These are phyloP conservation scores for Anoplopoma fimbria DNA, from an alignment of 2,113 vertebrate species.

Conservation along the genomic window DNA sequence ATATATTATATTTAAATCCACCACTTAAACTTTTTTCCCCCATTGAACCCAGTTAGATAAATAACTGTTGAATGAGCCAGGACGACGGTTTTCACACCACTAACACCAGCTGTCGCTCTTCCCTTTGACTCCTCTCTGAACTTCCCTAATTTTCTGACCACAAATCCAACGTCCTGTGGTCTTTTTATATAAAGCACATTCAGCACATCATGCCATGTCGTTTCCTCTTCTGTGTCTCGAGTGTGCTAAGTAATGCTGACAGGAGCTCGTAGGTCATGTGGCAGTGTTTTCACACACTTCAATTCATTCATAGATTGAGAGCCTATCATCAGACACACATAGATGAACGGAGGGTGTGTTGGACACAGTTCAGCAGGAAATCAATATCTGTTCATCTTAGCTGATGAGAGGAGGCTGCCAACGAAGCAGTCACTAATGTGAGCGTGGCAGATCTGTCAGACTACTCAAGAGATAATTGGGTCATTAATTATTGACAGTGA, in stretches of 20 bases:
- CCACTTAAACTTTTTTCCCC: not conserved
- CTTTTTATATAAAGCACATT: not conserved
- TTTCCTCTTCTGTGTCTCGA: not conserved
- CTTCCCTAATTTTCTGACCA: not conserved
- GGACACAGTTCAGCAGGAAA: constrained; percentile 62
- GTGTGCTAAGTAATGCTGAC: not conserved
- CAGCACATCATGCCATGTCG: not conserved
- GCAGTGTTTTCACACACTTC: not conserved
- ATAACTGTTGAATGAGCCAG: constrained; percentile 23
- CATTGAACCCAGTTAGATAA: not conserved
- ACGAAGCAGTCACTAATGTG: constrained; percentile 42
- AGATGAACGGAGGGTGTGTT: constrained; percentile 12
- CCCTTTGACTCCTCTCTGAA: not conserved
- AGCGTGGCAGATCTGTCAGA: constrained; percentile 34
- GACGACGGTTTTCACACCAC: not conserved
- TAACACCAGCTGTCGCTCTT: not conserved
- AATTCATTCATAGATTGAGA: not conserved
- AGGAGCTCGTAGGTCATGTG: not conserved
- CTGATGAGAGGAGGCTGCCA: constrained; percentile 44
- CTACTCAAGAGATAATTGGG: constrained; percentile 70
- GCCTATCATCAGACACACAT: constrained; percentile 15
- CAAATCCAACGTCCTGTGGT: constrained; percentile 9
- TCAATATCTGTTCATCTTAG: constrained; percentile 61
- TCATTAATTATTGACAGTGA: constrained; percentile 77
- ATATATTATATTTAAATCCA: not conserved